Evolutionary conservation across 1,140 invertebrate genomes (phyloP), one percentile per base, ranked within the genome.

Genomic region (Agrilus planipennis): DNA sequence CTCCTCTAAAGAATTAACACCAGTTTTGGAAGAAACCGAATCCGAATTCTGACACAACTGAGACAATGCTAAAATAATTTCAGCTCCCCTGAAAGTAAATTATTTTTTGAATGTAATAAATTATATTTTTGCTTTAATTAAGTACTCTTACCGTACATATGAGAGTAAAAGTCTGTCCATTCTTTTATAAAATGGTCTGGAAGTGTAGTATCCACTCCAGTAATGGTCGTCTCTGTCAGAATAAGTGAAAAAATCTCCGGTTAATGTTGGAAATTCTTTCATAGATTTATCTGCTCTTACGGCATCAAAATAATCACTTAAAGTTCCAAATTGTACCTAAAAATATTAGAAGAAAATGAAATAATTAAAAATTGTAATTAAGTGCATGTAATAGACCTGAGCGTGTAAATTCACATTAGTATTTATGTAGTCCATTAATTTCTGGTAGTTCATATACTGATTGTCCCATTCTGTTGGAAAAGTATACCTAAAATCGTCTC

Each of bases 221-320:
- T 99, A 99, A 65, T 98, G 88, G 67, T 98, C 85, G 59, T 91
- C 86, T 25, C 88, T 67, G 62, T 99, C 95, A 0, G 95, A 85
- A 64, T 99, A 99, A 0, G 94, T 96, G 61, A 98, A 99, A 62
- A 99, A 99, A 61, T 99, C 95, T 0, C 95, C 95, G 15, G 81
- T 82, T 0, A 99, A 67, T 5, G 77, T 76, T 0, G 90, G 89
- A 57, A 93, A 88, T 31, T 77, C 64, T 0, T 68, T 57, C 5
- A 69, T 34, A 27, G 63, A 65, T 19, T 73, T 65, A 39, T 83
- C 75, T 30, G 71, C 65, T 44, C 74, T 72, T 0, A 97, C 50
- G 0, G 83, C 77, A 43, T 84, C 71, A 62, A 99, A 99, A 60
- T 97, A 99, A 61, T 99, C 93, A 18, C 77, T 69, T 1, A 99